phyloP scores from a whole-genome alignment of 2,113 vertebrate genomes.

The Pseudonaja textilis region DNA sequence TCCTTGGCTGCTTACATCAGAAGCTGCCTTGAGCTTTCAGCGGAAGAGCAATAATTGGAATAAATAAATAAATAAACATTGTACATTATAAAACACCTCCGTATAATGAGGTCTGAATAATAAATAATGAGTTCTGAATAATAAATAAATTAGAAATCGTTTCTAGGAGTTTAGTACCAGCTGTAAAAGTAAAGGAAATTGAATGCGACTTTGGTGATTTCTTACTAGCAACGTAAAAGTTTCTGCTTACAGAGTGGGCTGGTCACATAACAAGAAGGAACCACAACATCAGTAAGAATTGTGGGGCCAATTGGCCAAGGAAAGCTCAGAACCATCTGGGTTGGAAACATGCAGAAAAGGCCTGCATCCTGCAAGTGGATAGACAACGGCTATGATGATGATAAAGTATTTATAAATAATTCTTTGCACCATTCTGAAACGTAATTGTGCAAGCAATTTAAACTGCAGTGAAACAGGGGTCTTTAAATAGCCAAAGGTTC shows the following conservation, averaged over 20 bases:
- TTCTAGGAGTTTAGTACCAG: background rate
- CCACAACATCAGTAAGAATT: no score
- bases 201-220: background rate
- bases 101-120: background rate
- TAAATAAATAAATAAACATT: background rate
- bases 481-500: constrained; percentile 11
- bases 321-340: no score
- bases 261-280: no score
- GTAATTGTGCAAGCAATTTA: background rate
- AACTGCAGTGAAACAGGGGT: background rate
- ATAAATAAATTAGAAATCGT: background rate
- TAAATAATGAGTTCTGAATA: background rate
- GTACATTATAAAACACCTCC: background rate
- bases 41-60: background rate
- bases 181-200: background rate
- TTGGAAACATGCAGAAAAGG: no score
- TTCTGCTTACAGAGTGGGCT: no score
- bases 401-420: background rate
- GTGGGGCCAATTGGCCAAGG: no score
- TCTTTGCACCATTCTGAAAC: no score
- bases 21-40: background rate
- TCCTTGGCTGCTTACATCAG: background rate
- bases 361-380: no score
- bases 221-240: background rate
- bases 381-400: no score